These are phyloP conservation scores for Halcyon smyrnensis DNA, from an alignment of 2,797 vertebrate species.

Conservation along the genomic window DNA sequence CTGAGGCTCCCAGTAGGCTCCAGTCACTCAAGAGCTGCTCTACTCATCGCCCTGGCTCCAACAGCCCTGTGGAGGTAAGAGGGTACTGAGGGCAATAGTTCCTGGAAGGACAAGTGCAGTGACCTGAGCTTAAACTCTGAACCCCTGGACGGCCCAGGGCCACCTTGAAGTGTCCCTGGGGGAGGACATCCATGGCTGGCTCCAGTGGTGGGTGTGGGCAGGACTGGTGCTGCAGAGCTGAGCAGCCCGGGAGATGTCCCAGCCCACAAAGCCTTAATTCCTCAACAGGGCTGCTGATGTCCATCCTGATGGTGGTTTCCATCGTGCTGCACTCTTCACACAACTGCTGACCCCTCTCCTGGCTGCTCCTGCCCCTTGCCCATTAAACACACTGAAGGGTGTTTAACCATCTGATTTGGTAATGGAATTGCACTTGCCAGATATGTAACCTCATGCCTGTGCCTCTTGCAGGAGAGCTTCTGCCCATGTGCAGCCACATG, in stretches of 20 bases:
- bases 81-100: rapidly evolving
- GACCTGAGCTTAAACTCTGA: too few relatives aligned
- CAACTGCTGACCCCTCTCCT: background rate
- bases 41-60: rapidly evolving
- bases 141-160: too few relatives aligned
- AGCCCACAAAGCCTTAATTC: too few relatives aligned
- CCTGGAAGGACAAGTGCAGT: rapidly evolving
- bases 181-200: background rate
- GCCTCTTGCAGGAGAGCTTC: background rate
- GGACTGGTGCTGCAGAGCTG: background rate
- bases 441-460: rapidly evolving
- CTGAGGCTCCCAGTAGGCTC: background rate
- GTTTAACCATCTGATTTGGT: background rate
- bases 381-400: background rate
- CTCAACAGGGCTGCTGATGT: background rate
- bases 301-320: background rate
- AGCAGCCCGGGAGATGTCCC: background rate
- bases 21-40: background rate
- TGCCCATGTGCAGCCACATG: rapidly evolving
- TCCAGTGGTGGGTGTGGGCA: background rate
- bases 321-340: rapidly evolving
- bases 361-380: background rate
- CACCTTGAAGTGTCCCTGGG: background rate
- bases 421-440: background rate
- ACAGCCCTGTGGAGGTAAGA: background rate